A percentile compares a stretch with the other conserved stretches of the same genome.
Conservation (phyloP, 2,113 vertebrate genomes). For the Psammodynastes pulverulentus region DNA sequence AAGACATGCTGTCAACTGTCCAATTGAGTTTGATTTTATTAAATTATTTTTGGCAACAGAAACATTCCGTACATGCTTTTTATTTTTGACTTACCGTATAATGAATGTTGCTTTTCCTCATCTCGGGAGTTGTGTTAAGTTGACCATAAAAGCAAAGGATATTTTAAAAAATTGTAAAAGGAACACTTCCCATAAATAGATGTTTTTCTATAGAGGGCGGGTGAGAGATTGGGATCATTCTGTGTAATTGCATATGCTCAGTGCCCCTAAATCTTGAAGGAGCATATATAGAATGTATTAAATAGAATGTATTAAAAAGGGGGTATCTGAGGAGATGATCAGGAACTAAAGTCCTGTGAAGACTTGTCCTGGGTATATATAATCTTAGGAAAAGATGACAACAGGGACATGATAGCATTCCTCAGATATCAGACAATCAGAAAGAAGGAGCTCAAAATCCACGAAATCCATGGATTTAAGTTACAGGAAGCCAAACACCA, state of each 20-base stretch:
- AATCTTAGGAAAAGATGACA: neutral
- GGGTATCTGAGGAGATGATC: neutral
- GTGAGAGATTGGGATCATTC: neutral
- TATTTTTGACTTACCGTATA: neutral
- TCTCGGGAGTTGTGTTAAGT: neutral
- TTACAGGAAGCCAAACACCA: neutral
- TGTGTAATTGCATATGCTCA: neutral
- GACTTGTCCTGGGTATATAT: neutral
- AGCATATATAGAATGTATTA: neutral
- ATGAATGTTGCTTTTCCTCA: neutral
- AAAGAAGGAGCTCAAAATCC: neutral
- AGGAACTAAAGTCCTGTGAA: neutral
- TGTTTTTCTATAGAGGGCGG: neutral
- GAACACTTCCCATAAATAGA: neutral
- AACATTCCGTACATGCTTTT: neutral
- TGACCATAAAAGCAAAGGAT: neutral
- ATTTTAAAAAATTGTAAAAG: neutral
- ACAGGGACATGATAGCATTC: neutral
- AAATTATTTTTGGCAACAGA: conserved; percentile 44
- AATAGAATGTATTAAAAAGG: neutral
- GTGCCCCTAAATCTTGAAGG: neutral
- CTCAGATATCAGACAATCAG: neutral
- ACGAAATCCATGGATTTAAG: no score
- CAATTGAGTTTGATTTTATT: conserved; percentile 36
- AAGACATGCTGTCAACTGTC: neutral